Evolutionary conservation across 2,888 invertebrate species (phyloP).

Genomic region (Megastigmus dorsalis): DNA sequence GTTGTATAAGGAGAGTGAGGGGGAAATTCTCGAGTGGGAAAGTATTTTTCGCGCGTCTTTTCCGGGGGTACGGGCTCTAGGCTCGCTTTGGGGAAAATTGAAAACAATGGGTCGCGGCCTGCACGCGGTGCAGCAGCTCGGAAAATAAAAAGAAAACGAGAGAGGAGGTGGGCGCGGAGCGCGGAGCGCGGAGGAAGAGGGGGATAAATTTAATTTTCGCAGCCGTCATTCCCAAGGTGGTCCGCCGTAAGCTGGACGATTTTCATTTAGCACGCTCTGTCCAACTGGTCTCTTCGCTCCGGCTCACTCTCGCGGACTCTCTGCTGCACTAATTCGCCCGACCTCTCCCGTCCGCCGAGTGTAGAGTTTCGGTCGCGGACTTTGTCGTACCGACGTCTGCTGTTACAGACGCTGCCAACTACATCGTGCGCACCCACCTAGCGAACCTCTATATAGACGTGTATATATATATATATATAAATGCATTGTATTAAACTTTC

Average conservation of each 20-base stretch:
- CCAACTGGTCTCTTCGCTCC: no score
- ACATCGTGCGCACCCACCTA: no score
- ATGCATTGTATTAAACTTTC: conserved; percentile 39
- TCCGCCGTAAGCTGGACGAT: conserved; percentile 25
- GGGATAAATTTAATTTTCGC: conserved; percentile 44
- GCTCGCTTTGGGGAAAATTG: no score
- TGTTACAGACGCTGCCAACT: conserved; percentile 39
- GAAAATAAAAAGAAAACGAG: neutral
- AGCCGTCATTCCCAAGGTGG: conserved; percentile 47
- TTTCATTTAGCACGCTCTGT: conserved; percentile 45
- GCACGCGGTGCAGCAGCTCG: no score
- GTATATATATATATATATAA: neutral
- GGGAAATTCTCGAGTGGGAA: conserved; percentile 27
- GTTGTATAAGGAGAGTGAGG: no score
- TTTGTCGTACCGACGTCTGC: conserved; percentile 14
- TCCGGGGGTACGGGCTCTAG: neutral
- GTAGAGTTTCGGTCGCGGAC: neutral
- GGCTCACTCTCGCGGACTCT: no score
- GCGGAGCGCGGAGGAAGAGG: neutral
- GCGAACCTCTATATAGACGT: no score
- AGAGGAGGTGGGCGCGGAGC: neutral
- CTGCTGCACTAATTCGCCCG: no score
- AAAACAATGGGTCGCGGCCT: no score
- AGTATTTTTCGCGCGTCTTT: neutral
- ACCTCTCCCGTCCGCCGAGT: neutral